Percentiles rank a stretch among this genome's conserved stretches.
Conservation (phyloP, 2,888 invertebrate genomes). For the Empis livida region DNA sequence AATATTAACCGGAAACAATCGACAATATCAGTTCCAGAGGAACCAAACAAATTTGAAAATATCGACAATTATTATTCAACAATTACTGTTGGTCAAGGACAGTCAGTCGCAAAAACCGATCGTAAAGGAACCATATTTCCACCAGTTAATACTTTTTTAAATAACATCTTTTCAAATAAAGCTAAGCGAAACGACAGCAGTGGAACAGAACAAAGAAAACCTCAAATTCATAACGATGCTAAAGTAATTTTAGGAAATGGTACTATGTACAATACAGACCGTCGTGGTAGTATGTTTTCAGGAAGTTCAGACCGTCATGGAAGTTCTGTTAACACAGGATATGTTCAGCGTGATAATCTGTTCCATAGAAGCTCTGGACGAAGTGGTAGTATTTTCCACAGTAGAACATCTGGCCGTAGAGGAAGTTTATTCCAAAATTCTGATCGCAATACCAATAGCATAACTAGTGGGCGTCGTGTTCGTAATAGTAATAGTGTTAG, state of each 20-base stretch:
- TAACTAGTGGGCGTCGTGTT: slow-evolving; percentile 8
- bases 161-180: too few relatives aligned
- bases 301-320: slow-evolving; percentile 12
- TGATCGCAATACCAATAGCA: too few relatives aligned
- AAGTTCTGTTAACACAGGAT: slow-evolving; percentile 13
- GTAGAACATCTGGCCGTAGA: slow-evolving; percentile 22
- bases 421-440: slow-evolving; percentile 18
- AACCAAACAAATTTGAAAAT: slow-evolving; percentile 14
- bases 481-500: slow-evolving; percentile 10
- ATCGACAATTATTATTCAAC: slow-evolving; percentile 25
- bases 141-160: too few relatives aligned
- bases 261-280: slow-evolving; percentile 11
- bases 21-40: slow-evolving; percentile 27
- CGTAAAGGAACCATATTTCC: slow-evolving; percentile 28
- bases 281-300: slow-evolving; percentile 27
- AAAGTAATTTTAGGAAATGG: neutral
- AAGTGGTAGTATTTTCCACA: slow-evolving; percentile 8
- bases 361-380: neutral
- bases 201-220: neutral
- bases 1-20: slow-evolving; percentile 24
- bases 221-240: neutral
- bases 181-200: too few relatives aligned
- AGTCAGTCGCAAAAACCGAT: slow-evolving; percentile 9
- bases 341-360: slow-evolving; percentile 5
- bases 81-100: slow-evolving; percentile 21